phyloP scores from a whole-genome alignment of 1,140 invertebrate species.

The Lordiphosa mommai region DNA sequence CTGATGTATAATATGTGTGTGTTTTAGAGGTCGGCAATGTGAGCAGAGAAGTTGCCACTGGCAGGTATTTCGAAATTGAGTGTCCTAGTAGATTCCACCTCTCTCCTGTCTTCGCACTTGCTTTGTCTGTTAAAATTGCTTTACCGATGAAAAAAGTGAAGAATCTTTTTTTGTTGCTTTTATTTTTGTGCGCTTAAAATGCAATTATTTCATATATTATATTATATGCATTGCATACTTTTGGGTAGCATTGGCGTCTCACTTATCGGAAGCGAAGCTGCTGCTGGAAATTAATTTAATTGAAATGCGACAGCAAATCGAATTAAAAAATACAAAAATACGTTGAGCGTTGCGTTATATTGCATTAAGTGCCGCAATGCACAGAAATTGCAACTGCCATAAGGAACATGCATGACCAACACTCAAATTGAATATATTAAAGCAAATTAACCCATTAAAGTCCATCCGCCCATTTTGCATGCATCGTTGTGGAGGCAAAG shows the following conservation, averaged over 20 bases:
- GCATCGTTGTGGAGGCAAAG: conserved; percentile 4
- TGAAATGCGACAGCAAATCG: conserved; percentile 59
- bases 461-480: conserved; percentile 10
- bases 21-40: too few relatives aligned
- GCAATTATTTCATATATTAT: too few relatives aligned
- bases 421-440: conserved; percentile 49
- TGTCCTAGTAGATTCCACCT: too few relatives aligned
- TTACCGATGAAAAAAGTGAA: too few relatives aligned
- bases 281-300: conserved; percentile 58
- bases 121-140: too few relatives aligned
- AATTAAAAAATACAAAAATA: conserved; percentile 41
- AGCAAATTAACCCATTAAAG: conserved; percentile 62
- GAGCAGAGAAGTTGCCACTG: too few relatives aligned
- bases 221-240: conserved; percentile 44
- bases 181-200: too few relatives aligned
- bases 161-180: too few relatives aligned
- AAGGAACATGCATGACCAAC: conserved; percentile 3
- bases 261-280: conserved; percentile 21
- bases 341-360: not conserved
- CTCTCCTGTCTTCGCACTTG: too few relatives aligned
- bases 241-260: conserved; percentile 13
- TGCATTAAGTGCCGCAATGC: too few relatives aligned
- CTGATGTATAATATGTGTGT: too few relatives aligned
- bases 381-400: not conserved
- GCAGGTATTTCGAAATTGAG: too few relatives aligned